Base-by-base conservation (phyloP, 2,888 invertebrate species). In the Therioaphis trifolii region DNA sequence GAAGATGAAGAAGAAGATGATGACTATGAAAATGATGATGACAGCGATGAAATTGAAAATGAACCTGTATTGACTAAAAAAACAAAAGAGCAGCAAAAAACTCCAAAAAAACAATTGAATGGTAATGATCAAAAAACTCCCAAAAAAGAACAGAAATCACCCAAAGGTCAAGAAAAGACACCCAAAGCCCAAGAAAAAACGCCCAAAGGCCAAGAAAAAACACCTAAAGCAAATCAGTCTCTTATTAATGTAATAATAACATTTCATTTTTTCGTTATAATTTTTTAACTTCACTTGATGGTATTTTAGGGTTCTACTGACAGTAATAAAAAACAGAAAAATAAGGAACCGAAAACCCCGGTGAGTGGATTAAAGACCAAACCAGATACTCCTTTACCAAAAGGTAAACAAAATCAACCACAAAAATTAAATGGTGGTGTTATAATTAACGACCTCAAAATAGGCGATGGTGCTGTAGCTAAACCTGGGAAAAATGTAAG, bases 401-500 rank as follows among this genome's bases (percentile, higher is more conserved):
- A 80, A 82, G 76, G 61, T 46, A 85, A 82, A n/a, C 86, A 76
- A 84, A 85, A 87, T 87, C 68, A 87, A 87, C 40, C 86, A 86
- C 52, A 87, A 88, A 85, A 68, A 75, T 82, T 94, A 12, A 90
- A 92, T 85, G 95, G 95, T n/a, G 97, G 97, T 49, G 93, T 97
- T 0, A 90, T 92, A 85, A 89, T 95, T 85, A 94, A 95, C 88
- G 98, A 98, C 86, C 40, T 95, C 0, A 93, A 92, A 87, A 90
- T 93, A 27, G 98, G 98, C n/a, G 91, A 89, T 86, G 98, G 98
- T 0, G 90, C 92, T 0, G 89, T 91, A 4, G 97, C 95, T 0
- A 95, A 94, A 87, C 87, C 91, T 3, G 97, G 97, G 58, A 95
- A 94, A 90, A 89, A 88, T 88, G 91, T 91, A 87, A 86, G 87